Evolutionary conservation across 2,797 vertebrate genomes (phyloP).

Genomic region (Sciurus carolinensis): DNA sequence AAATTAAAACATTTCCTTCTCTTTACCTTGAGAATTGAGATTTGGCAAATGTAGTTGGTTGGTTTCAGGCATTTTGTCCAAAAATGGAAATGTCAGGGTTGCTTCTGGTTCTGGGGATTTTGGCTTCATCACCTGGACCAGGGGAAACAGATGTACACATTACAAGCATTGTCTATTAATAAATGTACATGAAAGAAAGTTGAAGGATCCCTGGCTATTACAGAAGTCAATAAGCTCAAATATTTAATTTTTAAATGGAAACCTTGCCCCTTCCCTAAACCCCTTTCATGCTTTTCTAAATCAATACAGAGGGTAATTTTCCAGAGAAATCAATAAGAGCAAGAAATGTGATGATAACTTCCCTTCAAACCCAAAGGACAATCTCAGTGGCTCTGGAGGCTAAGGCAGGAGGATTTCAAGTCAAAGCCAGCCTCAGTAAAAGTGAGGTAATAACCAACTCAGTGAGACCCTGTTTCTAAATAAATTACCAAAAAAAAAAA

Average conservation of each 20-base stretch:
- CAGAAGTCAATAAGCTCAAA: background rate
- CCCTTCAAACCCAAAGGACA: slow-evolving; percentile 5
- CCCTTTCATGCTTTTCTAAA: background rate
- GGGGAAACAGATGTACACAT: slow-evolving; percentile 67
- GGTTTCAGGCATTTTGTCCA: slow-evolving; percentile 87
- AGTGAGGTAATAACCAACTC: too few relatives aligned
- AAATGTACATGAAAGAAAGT: background rate
- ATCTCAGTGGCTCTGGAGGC: too few relatives aligned
- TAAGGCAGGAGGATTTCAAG: too few relatives aligned
- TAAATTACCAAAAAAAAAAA: too few relatives aligned
- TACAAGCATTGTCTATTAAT: background rate
- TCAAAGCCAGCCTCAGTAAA: too few relatives aligned
- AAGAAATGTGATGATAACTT: background rate
- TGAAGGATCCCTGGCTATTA: background rate
- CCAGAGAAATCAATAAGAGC: background rate
- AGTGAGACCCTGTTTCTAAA: too few relatives aligned
- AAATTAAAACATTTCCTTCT: background rate
- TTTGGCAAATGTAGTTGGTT: slow-evolving; percentile 88
- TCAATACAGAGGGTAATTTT: background rate
- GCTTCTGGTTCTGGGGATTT: slow-evolving; percentile 88
- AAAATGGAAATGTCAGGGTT: slow-evolving; percentile 85
- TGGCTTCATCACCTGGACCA: slow-evolving; percentile 86
- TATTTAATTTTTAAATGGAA: slow-evolving; percentile 2
- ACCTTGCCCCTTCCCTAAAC: background rate
- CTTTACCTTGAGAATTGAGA: slow-evolving; percentile 87